Conservation (phyloP, 37 sponge, comb jelly and placozoan genomes). For the Tethya wilhelma region DNA sequence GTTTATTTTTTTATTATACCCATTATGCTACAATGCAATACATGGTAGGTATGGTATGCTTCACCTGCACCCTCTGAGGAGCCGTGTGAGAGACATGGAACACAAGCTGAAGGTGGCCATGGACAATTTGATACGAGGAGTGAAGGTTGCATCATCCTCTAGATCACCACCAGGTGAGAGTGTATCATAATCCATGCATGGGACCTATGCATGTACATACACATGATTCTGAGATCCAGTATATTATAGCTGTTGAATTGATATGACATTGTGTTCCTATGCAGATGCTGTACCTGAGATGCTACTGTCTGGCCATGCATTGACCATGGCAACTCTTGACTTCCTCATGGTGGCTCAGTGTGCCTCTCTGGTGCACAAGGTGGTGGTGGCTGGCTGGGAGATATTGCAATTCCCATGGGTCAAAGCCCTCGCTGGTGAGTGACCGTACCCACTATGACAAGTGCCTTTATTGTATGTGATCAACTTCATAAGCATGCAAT, state of each 20-base stretch:
- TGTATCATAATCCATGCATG: too few relatives aligned
- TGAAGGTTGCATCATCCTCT: conserved; percentile 42
- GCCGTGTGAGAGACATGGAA: conserved; percentile 80
- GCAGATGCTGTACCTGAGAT: conserved; percentile 68
- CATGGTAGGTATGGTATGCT: conserved; percentile 61
- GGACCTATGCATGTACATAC: too few relatives aligned
- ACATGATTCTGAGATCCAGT: neutral
- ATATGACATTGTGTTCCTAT: neutral
- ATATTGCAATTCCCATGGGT: conserved; percentile 82
- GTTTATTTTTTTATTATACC: neutral
- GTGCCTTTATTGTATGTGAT: too few relatives aligned
- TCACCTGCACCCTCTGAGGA: conserved; percentile 79
- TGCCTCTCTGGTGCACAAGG: conserved; percentile 77
- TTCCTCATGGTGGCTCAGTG: conserved; percentile 85
- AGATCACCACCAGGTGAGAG: conserved; percentile 58
- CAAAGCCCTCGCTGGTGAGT: conserved; percentile 23
- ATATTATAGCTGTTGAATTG: neutral
- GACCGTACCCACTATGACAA: neutral
- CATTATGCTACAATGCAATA: conserved; percentile 2
- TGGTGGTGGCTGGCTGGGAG: conserved; percentile 69
- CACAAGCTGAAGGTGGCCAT: conserved; percentile 79
- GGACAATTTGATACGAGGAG: conserved; percentile 73
- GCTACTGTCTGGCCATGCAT: conserved; percentile 58
- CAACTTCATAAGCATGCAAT: too few relatives aligned
- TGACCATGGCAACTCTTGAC: conserved; percentile 71